Evolutionary conservation across 2,797 vertebrate species (phyloP), one percentile per base, ranked within the genome.

Genomic region (Hoplostethus atlanticus): DNA sequence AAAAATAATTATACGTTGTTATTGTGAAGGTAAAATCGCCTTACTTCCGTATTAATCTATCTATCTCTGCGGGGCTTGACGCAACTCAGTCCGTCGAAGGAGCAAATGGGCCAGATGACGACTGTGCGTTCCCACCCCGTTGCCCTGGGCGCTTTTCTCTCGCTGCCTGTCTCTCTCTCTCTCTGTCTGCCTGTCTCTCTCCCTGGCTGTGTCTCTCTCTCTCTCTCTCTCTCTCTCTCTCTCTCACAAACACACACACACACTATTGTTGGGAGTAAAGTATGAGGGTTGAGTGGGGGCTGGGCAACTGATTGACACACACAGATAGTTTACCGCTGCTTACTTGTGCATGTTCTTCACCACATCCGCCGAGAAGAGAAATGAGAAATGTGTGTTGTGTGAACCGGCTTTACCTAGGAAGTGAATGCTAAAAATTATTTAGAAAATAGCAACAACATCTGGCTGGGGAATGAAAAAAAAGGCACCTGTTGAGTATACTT

Each of bases 231-330:
- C 65, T 25, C 44, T 34, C 54, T 0, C 65, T 4, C 71, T 21
- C 63, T 6, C 79, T 34, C 68, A 42, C 1, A 15, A 50, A 34
- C 40, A 25, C 67, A 60, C 59, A 30, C 48, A 36, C 44, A 5
- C 34, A 40, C 55, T 36, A 56, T 30, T 58, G 67, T 59, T 77
- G 74, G 36, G 34, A 3, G 28, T 28, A 28, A 34, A 50, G 64
- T 57, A 34, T 64, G 51, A 59, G 36, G n/a, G 52, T 30, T 56
- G 61, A 59, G 76, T 85, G 89, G 89, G 90, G 88, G 86, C 79
- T 83, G 90, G 90, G 46, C 73, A 59, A 38, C 64, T 80, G 78
- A 86, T 68, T 84, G 83, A 85, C 85, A 81, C 68, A 79, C 82
- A 73, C 81, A 77, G 64, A 55, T 34, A 71, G 61, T 34, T 73